Evolutionary conservation across 2,888 invertebrate genomes (phyloP).

Genomic region (Netelia melanura): DNA sequence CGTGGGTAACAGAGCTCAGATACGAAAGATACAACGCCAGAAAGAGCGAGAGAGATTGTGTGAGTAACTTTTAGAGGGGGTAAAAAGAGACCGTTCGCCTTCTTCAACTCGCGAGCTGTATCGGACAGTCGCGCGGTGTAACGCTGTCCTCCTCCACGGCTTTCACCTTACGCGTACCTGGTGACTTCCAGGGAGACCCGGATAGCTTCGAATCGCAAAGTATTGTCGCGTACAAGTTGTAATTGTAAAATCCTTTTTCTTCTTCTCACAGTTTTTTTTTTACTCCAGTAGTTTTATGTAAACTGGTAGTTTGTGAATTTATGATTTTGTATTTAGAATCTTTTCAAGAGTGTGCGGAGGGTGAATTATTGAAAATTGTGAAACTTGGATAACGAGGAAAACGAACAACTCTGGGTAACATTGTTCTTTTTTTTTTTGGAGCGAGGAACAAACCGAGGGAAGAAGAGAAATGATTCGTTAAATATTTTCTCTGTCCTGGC

Average conservation of each 20-base stretch:
- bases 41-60: conserved; percentile 37
- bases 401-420: background rate
- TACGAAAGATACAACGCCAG: conserved; percentile 35
- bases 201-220: conserved; percentile 47
- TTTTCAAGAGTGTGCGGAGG: background rate
- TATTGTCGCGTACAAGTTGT: conserved; percentile 11
- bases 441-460: background rate
- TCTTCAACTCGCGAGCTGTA: conserved; percentile 66
- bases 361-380: background rate
- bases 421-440: background rate
- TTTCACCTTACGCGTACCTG: conserved; percentile 75
- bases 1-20: conserved; percentile 57
- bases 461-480: conserved; percentile 61
- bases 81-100: conserved; percentile 64
- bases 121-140: conserved; percentile 72
- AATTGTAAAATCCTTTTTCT: background rate
- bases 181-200: conserved; percentile 59
- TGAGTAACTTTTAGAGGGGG: conserved; percentile 46
- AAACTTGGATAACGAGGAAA: background rate
- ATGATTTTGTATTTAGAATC: background rate
- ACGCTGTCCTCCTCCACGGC: conserved; percentile 75
- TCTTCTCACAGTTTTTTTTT: background rate
- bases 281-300: background rate
- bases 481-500: conserved; percentile 47
- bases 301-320: conserved; percentile 5